Evolutionary conservation across 2,113 vertebrate genomes (phyloP), one percentile per base, ranked within the genome.

Genomic region (Acrocephalus kingi): DNA sequence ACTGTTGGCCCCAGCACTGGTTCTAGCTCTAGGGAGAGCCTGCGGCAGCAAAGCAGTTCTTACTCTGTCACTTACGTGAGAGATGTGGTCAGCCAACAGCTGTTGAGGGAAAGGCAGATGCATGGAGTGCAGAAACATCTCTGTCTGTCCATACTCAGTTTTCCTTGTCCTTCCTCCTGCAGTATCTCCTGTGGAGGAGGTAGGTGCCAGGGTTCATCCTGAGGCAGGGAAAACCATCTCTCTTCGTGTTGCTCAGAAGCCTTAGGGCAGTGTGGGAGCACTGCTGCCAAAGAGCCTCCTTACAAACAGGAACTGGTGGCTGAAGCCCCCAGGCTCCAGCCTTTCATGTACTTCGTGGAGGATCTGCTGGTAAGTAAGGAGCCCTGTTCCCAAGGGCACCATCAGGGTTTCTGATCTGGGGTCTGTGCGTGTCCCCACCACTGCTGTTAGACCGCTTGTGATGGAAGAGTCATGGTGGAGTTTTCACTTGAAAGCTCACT

Each of bases 1-100:
- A 12, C 23, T 33, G 8, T 3, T 3, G 7, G n/a, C 19, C 12
- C 14, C 51, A n/a, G 59, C 37, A 25, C 31, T 33, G 13, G 10
- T 63, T 63, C 27, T 48, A 51, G 37, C 51, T 67, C 48, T 45
- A 64, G 31, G 64, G 14, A 69, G 48, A 80, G n/a, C 31, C n/a
- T 31, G 10, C 30, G 46, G n/a, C 37, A 67, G 16, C 9, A 59
- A 54, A 95, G 14, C 25, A 43, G 6, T 17, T 45, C 30, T 73
- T 37, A 13, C 23, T 80, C 63, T 74, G 39, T 35, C 69, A 33
- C 31, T 83, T n/a, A 8, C 4, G 14, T 3, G 3, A 33, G 64
- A 64, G 19, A 14, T 0, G 0, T 25, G 39, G 56, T 33, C 55
- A 78, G 6, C 9, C 4, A 16, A 10, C 1, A 18, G 49, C 41